Evolutionary conservation across 1,140 invertebrate genomes (phyloP), one percentile per base, ranked within the genome.

Genomic region (Cylas formicarius): DNA sequence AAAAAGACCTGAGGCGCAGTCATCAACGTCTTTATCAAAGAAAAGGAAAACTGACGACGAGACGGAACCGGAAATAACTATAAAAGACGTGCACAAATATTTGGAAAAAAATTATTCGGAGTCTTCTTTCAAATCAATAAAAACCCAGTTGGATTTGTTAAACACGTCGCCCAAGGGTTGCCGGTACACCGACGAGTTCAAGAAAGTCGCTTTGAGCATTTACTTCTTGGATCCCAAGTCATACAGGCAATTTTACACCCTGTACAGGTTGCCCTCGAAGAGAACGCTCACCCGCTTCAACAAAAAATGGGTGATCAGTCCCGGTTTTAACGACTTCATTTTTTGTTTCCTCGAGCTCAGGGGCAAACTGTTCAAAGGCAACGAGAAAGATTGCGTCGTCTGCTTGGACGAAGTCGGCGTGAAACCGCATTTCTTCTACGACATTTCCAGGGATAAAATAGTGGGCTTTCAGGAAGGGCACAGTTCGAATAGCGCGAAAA

Each of bases 291-390:
- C 21, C 9, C 35, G 35, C 18, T 37, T 20, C 16, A 37, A 19
- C 9, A 18, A 37, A 37, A n/a, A 22, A 20, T 37, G 35, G 19
- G 35, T 37, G 24, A 37, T 37, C 24, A 37, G 24, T 37, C 21
- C 35, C n/a, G 35, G 35, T n/a, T 37, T 21, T 22, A 37, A 20
- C 24, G 35, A 37, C 13, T 37, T 37, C 24, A 37, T 37, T 22
- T 37, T 37, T 20, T n/a, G 21, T 19, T 19, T 37, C 21, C 21
- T 22, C n/a, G 18, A 37, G 24, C 24, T 37, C 13, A 37, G 35
- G 24, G 35, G 13, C 16, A n/a, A 14, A 11, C 35, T 31, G 13
- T 37, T 37, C 11, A 10, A 18, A 37, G 35, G 24, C 16, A 37
- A 37, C 21, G 21, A 9, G 16, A 37, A 37, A 37, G 16, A 37